Conservation (phyloP, 2,888 invertebrate species). For the Acleris literana region DNA sequence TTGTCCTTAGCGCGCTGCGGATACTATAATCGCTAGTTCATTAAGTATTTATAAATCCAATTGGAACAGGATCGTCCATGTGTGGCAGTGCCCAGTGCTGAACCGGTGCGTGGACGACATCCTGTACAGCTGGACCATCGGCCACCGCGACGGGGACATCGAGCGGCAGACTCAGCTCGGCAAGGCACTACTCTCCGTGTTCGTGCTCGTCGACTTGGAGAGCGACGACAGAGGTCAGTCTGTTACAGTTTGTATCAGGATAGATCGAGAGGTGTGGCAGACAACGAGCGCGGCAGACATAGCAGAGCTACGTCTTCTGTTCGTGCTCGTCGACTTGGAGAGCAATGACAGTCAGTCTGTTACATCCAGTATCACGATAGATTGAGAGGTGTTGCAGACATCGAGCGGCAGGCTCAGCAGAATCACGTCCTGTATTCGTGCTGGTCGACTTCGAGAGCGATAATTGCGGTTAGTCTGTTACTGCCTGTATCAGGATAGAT, state of each 20-base stretch:
- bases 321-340: conserved; percentile 78
- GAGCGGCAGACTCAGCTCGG: conserved; percentile 70
- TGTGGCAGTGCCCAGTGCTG: conserved; percentile 82
- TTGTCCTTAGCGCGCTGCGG: no score
- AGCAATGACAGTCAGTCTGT: conserved; percentile 58
- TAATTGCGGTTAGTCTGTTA: conserved; percentile 54
- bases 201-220: conserved; percentile 78
- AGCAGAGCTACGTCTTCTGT: no score
- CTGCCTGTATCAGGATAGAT: no score
- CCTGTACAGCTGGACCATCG: conserved; percentile 81
- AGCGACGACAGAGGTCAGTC: conserved; percentile 62
- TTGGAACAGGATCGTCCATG: conserved; percentile 65
- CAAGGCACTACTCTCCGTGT: conserved; percentile 76
- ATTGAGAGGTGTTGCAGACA: conserved; percentile 42
- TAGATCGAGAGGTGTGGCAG: conserved; percentile 34
- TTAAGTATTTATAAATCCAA: no score
- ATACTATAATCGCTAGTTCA: no score
- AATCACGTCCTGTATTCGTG: conserved; percentile 67
- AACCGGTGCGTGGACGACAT: conserved; percentile 76
- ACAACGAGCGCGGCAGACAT: conserved; percentile 68
- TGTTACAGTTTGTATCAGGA: background rate
- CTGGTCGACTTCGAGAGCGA: conserved; percentile 75
- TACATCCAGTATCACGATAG: no score
- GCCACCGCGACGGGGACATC: conserved; percentile 69
- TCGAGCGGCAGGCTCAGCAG: conserved; percentile 61